Percentiles rank a stretch among this genome's conserved stretches.
Conservation (phyloP, 2,888 invertebrate species). For the Spatulosminthurus flaviceps region DNA sequence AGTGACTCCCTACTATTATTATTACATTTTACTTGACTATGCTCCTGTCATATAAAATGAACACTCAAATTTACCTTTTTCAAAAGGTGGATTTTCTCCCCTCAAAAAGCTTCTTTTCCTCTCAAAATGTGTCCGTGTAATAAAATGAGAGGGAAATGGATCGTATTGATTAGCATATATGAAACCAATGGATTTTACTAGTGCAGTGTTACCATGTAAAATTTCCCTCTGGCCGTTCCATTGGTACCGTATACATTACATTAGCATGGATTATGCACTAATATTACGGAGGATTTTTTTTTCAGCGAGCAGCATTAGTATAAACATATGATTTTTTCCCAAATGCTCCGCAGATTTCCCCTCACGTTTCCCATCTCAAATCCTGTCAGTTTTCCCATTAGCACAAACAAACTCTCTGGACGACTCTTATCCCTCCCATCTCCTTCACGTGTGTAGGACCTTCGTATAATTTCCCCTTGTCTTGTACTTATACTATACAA, state of each 20-base stretch:
- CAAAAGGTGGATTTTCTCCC: background rate
- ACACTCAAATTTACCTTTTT: background rate
- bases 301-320: background rate
- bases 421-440: background rate
- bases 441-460: background rate
- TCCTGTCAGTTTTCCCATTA: conserved; percentile 24
- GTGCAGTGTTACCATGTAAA: too few relatives aligned
- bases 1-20: too few relatives aligned
- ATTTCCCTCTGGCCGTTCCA: too few relatives aligned
- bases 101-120: background rate
- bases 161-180: too few relatives aligned
- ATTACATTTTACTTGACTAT: too few relatives aligned
- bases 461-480: background rate
- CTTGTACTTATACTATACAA: too few relatives aligned
- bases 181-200: too few relatives aligned
- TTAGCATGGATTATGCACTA: background rate
- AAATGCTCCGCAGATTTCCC: background rate
- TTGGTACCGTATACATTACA: background rate
- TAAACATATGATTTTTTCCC: background rate
- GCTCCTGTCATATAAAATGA: background rate
- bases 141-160: background rate
- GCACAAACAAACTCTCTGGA: conserved; percentile 18
- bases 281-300: background rate
- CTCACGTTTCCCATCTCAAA: conserved; percentile 27
- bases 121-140: background rate